These are phyloP conservation scores for Cryptops parisi DNA, from an alignment of 2,888 invertebrate species.

Conservation along the genomic window DNA sequence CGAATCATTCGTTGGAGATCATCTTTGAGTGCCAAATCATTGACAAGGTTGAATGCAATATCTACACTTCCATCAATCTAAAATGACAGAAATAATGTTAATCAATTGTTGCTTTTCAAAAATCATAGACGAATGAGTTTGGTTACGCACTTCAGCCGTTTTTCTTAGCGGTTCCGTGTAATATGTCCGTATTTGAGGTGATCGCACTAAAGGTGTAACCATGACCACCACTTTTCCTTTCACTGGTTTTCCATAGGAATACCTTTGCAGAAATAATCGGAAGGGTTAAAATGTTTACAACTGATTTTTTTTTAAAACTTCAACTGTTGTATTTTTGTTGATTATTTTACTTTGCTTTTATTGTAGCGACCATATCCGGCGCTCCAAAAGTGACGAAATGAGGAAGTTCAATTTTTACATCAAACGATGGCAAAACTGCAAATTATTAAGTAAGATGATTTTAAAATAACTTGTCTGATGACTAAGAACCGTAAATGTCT, in stretches of 20 bases:
- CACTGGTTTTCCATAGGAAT: constrained; percentile 72
- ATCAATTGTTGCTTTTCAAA: neutral
- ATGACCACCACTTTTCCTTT: constrained; percentile 72
- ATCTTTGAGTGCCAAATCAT: constrained; percentile 57
- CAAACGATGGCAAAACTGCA: constrained; percentile 75
- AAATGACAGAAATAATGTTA: neutral
- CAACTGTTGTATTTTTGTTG: too few species aligned
- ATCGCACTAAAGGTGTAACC: constrained; percentile 66
- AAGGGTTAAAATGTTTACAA: neutral
- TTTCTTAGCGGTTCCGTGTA: constrained; percentile 44
- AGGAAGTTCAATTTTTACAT: constrained; percentile 67
- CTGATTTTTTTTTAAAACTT: too few species aligned
- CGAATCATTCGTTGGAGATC: constrained; percentile 68
- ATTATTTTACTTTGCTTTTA: constrained; percentile 64
- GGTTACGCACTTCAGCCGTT: constrained; percentile 21
- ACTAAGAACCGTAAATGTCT: too few species aligned
- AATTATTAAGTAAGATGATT: constrained; percentile 3
- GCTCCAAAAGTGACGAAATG: constrained; percentile 68
- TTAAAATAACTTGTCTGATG: too few species aligned
- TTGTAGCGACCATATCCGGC: constrained; percentile 56
- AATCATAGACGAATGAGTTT: neutral
- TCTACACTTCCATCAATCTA: constrained; percentile 54
- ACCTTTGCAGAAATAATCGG: constrained; percentile 37
- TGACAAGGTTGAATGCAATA: constrained; percentile 56
- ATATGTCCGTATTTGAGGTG: constrained; percentile 61